Evolutionary conservation across 2,888 invertebrate species (phyloP).

Genomic region (Agrotis puta): DNA sequence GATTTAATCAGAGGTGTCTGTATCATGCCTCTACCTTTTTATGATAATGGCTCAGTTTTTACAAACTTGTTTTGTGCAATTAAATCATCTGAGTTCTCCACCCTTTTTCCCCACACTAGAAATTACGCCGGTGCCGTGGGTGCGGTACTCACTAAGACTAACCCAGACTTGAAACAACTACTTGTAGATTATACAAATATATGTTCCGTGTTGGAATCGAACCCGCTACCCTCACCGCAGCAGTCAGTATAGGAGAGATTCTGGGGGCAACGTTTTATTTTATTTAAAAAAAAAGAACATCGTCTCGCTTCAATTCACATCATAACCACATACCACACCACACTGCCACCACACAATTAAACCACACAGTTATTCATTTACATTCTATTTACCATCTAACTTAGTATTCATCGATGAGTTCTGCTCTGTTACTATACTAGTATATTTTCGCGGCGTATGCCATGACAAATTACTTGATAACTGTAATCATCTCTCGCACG

Average conservation of each 20-base stretch:
- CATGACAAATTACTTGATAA: constrained; percentile 50
- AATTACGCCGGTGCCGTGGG: too few relatives aligned
- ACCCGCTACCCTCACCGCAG: too few relatives aligned
- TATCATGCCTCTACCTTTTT: not conserved
- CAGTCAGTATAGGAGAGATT: too few relatives aligned
- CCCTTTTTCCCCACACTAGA: too few relatives aligned
- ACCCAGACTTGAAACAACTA: too few relatives aligned
- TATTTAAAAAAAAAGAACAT: not conserved
- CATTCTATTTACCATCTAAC: constrained; percentile 23
- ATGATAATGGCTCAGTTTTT: too few relatives aligned
- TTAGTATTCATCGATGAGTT: constrained; percentile 46
- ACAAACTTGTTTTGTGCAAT: too few relatives aligned
- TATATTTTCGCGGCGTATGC: constrained; percentile 24
- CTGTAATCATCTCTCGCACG: constrained; percentile 40
- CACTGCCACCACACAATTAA: not conserved
- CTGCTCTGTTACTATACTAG: constrained; percentile 27
- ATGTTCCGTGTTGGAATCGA: too few relatives aligned
- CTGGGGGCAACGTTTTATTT: too few relatives aligned
- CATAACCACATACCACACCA: not conserved
- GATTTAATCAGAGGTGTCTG: constrained; percentile 13
- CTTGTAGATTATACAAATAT: too few relatives aligned
- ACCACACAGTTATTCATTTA: constrained; percentile 23
- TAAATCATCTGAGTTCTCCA: too few relatives aligned
- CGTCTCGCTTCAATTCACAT: not conserved
- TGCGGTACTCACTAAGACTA: too few relatives aligned